A percentile compares a stretch with the other conserved stretches of the same genome.
Evolutionary conservation across 92 coral and sea anemone genomes (phyloP).

Genomic region (Phenganax marumi): DNA sequence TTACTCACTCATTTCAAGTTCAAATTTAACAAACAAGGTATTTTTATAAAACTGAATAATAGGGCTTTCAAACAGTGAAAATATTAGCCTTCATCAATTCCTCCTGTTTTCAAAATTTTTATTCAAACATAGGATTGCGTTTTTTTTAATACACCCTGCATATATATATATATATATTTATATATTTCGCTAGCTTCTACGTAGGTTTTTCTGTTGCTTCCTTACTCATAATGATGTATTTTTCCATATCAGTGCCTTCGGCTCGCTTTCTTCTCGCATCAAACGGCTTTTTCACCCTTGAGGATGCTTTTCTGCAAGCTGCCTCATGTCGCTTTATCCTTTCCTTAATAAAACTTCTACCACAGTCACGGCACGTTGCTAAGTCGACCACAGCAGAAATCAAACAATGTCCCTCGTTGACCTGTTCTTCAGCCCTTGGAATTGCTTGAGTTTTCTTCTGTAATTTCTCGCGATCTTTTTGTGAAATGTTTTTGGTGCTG

Average conservation of each 20-base stretch:
- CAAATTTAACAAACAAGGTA: no score
- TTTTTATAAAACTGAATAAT: no score
- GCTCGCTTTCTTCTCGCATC: constrained; percentile 76
- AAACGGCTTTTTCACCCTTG: constrained; percentile 75
- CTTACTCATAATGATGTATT: constrained; percentile 65
- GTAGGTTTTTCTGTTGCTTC: constrained; percentile 61
- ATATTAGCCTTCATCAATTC: no score
- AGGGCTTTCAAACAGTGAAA: no score
- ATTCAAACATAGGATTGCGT: no score
- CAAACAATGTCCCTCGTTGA: not conserved
- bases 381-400: constrained; percentile 48
- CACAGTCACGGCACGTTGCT: constrained; percentile 78
- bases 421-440: not conserved
- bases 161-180: no score
- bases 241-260: constrained; percentile 74
- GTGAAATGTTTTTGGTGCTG: not conserved
- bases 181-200: constrained; percentile 58
- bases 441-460: not conserved
- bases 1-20: no score
- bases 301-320: constrained; percentile 69
- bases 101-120: no score
- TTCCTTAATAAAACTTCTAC: constrained; percentile 83
- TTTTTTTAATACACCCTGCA: no score
- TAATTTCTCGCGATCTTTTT: not conserved
- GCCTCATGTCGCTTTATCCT: constrained; percentile 78